Percentiles rank a stretch among this genome's conserved stretches.
Conservation (phyloP, 2,888 invertebrate genomes). For the Drosophila recens region DNA sequence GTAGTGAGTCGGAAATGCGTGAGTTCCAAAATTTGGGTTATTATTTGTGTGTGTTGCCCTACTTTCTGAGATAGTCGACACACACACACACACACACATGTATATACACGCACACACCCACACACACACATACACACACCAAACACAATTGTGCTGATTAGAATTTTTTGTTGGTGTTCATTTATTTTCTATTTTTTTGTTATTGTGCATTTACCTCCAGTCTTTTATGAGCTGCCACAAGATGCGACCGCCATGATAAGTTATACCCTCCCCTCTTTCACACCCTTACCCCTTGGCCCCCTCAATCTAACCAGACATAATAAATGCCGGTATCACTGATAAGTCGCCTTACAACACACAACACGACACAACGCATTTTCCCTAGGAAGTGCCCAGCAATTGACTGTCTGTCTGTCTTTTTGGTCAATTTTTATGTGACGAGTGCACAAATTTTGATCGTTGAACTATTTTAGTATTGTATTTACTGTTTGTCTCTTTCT, state of each 20-base stretch:
- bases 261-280: not conserved
- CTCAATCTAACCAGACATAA: slow-evolving; percentile 1
- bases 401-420: slow-evolving; percentile 18
- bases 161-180: slow-evolving; percentile 34
- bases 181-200: slow-evolving; percentile 19
- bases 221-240: slow-evolving; percentile 47
- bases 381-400: slow-evolving; percentile 17
- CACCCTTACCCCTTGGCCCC: not conserved
- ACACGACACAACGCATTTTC: slow-evolving; percentile 19
- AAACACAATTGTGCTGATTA: slow-evolving; percentile 59
- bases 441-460: slow-evolving; percentile 64
- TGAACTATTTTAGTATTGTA: slow-evolving; percentile 33
- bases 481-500: not conserved
- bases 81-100: slow-evolving; percentile 27
- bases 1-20: slow-evolving; percentile 66
- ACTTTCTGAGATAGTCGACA: slow-evolving; percentile 64
- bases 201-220: slow-evolving; percentile 31
- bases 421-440: slow-evolving; percentile 52
- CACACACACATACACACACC: slow-evolving; percentile 8
- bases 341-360: slow-evolving; percentile 39
- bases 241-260: slow-evolving; percentile 64
- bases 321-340: slow-evolving; percentile 50
- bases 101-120: slow-evolving; percentile 7
- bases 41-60: slow-evolving; percentile 70
- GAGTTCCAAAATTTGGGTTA: slow-evolving; percentile 75